Evolutionary conservation across 2,888 invertebrate species (phyloP), one percentile per base, ranked within the genome.

Genomic region (Chymomyza procnemis): DNA sequence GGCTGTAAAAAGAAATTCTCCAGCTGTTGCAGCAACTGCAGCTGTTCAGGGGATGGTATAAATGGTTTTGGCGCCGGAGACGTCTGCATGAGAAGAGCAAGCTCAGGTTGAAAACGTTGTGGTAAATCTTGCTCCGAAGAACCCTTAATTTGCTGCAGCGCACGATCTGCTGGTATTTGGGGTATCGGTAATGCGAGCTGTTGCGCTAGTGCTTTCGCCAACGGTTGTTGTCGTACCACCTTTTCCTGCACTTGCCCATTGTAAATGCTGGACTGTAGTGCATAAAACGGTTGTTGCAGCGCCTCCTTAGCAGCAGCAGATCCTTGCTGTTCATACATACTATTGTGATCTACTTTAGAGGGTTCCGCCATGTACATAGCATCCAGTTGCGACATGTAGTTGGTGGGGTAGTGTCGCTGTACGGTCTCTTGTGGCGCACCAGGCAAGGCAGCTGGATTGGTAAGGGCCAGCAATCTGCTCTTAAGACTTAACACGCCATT

Each of bases 401-500:
- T 34, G 34, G 4, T 12, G 3, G 34, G 12, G 12, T 14, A 50
- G 14, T 50, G 0, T 64, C 57, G 12, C 8, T 55, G 19, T 4
- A 21, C 8, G 5, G 19, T 2, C 18, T 18, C 34, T 52, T 48
- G 4, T n/a, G 16, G 22, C 21, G 1, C 22, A 60, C 26, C 21
- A 22, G 19, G 9, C 26, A 5, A 4, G 30, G 22, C 3, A 50
- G 12, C n/a, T 58, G 62, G n/a, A 54, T 30, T 41, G 47, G 46
- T 72, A 59, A 63, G 77, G 47, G 71, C 21, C 55, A 78, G 47
- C 22, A 85, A 61, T 4, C 74, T 70, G 8, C 78, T 59, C 67
- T 85, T 85, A 14, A 85, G 64, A 6, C 65, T 78, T 2, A 85
- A 69, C 46, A 81, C 2, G n/a, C 85, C 85, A 50, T 80, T 78